Base-by-base conservation (phyloP, 2,888 invertebrate species). In the Drosophila greeni region DNA sequence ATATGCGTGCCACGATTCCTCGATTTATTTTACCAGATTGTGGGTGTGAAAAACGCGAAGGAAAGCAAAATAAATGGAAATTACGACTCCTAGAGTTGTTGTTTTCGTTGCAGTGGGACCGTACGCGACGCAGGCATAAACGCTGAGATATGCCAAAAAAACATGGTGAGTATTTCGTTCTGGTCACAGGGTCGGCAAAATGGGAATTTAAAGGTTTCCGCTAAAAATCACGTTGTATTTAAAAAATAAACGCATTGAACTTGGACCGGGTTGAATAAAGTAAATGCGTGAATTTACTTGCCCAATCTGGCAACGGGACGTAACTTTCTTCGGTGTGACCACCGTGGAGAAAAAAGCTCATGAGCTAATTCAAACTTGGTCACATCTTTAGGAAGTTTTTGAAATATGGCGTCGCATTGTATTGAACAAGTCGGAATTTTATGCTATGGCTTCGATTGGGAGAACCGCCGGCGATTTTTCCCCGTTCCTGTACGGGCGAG, bases 1-100 rank as follows among this genome's bases (percentile, higher is more conserved):
- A 64, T 60, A 47, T 47, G 36, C 34, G n/a, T 37, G 36, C 36
- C 37, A 33, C 18, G 14, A 31, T 16, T 49, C 12, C 23, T 24
- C 9, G 16, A 5, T 43, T 11, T 45, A 39, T 47, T 64, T 52
- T 42, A 12, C 43, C 51, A 33, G 16, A 20, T 48, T 20, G 57
- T 60, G 51, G 45, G 31, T 51, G 43, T 42, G 37, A 64, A 60
- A 60, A 61, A 37, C 34, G 43, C 49, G 49, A 36, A 45, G 29
- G 43, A 64, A 64, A 64, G 43, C 36, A 60, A 64, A 64, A 60
- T 64, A 64, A 61, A 61, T 62, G 59, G 31, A 51, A 51, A 62
- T 60, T 60, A 62, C 51, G 60, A 43, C 24, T 31, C 14, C 14
- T 9, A 14, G 43, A 59, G 29, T 29, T 34, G 29, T 31, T 43